phyloP scores from a whole-genome alignment of 2,888 invertebrate species.

The Gordius sp. region DNA sequence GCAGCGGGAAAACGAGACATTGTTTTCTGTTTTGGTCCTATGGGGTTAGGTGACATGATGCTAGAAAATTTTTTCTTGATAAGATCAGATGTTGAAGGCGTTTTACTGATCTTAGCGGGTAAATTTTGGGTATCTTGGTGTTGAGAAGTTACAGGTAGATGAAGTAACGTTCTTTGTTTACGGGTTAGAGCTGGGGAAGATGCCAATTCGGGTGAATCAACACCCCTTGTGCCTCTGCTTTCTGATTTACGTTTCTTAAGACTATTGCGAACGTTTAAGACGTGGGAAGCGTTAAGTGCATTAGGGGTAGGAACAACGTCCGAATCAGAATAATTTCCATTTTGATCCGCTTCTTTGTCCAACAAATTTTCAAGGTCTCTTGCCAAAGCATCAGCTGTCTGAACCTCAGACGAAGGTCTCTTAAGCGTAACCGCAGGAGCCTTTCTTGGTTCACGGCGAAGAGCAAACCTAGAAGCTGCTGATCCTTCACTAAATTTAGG shows the following conservation, averaged over 20 bases:
- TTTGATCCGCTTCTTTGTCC: no score
- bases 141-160: no score
- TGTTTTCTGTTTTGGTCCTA: not conserved
- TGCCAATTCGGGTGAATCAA: not conserved
- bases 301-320: not conserved
- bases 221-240: not conserved
- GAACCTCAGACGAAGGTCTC: not conserved
- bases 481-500: not conserved
- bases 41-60: not conserved
- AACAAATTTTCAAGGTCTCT: conserved; percentile 3
- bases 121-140: no score
- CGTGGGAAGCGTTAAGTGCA: not conserved
- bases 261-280: no score
- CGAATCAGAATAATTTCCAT: not conserved
- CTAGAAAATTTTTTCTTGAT: not conserved
- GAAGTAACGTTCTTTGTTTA: not conserved
- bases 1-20: not conserved
- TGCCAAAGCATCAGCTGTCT: not conserved
- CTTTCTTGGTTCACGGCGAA: no score
- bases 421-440: not conserved
- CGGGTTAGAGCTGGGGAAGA: not conserved
- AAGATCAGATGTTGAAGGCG: not conserved
- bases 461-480: not conserved
- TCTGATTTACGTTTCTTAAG: not conserved
- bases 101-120: not conserved